Evolutionary conservation across 2,797 vertebrate species (phyloP), one percentile per base, ranked within the genome.

Genomic region (Tapirus indicus): DNA sequence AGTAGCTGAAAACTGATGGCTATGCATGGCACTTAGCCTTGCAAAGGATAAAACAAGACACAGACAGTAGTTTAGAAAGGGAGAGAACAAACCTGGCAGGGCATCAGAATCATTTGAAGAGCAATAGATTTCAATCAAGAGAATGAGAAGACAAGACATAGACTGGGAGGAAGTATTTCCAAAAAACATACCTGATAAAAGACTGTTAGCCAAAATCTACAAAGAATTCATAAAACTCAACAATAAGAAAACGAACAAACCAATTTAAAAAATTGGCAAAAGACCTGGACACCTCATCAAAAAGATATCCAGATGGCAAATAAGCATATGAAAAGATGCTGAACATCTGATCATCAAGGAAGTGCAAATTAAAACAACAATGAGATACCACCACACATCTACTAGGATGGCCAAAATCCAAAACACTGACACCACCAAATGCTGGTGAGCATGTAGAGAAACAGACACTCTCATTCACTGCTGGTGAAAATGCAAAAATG

Each of bases 171-270:
- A 96, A 77, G 89, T 35, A 92, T 41, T 38, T 94, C 54, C 20
- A 89, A 68, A 86, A 94, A 75, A 86, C 6, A 16, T 35, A 93
- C 16, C 84, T 87, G 68, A 87, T 68, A 93, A 72, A 75, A 32
- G 62, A 91, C 21, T 93, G 64, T 25, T 69, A 75, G 3, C n/a
- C 62, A 93, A 97, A 94, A 84, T 58, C 91, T 49, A 95, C 14
- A 75, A 83, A 62, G 10, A 96, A 90, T 84, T 80, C 35, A 75
- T 60, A 75, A 85, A 93, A 88, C 32, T 95, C 85, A 54, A 41
- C 44, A 35, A 54, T 3, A 82, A 79, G 54, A 86, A 86, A 91
- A 75, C 38, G 88, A 88, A 84, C 3, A 44, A 68, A 17, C 17
- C 32, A 41, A 66, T 54, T 68, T 6, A 54, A 64, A 88, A 97